Conservation (phyloP, 92 coral and sea anemone genomes). For the Paragorgia papillata region DNA sequence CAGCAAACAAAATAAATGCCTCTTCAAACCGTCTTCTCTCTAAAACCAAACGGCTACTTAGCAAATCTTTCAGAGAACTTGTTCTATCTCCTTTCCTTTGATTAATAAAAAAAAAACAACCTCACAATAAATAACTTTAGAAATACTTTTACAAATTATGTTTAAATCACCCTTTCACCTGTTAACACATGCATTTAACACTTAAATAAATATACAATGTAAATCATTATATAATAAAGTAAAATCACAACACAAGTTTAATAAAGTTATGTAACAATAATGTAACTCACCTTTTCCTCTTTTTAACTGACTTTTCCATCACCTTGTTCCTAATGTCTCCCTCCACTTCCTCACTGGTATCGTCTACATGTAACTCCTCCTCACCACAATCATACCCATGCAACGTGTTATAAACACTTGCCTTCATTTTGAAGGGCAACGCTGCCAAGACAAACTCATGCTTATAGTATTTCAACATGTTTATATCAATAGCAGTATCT, state of each 20-base stretch:
- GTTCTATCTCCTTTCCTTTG: neutral
- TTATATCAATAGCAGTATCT: conserved; percentile 36
- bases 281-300: conserved; percentile 27
- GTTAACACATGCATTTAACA: no score
- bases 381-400: conserved; percentile 9
- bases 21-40: conserved; percentile 43
- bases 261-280: no score
- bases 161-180: no score
- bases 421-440: conserved; percentile 52
- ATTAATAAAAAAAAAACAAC: neutral
- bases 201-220: no score
- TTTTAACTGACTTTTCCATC: conserved; percentile 13
- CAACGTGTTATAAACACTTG: conserved; percentile 48
- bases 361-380: neutral
- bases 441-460: conserved; percentile 57
- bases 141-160: no score
- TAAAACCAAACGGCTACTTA: neutral
- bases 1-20: conserved; percentile 39
- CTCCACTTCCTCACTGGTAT: no score
- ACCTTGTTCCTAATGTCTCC: no score
- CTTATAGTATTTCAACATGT: conserved; percentile 31
- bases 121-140: no score
- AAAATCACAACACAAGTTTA: no score
- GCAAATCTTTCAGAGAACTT: neutral
- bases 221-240: no score